Evolutionary conservation across 2,113 vertebrate species (phyloP).

Genomic region (Grus americana): DNA sequence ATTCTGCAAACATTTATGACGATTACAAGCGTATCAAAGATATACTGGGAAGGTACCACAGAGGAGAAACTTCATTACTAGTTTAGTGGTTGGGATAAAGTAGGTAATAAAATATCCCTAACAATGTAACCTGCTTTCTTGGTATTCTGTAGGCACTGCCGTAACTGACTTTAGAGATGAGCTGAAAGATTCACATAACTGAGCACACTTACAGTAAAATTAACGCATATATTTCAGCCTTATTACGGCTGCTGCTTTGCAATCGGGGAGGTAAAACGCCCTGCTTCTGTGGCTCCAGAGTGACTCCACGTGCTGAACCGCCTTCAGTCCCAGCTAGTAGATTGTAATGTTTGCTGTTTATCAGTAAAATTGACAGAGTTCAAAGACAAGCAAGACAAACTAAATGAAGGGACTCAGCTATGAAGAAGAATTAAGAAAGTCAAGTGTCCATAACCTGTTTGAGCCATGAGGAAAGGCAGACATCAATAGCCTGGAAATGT

Average conservation of each 20-base stretch:
- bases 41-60: neutral
- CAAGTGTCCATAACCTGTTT: neutral
- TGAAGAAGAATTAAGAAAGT: neutral
- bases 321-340: neutral
- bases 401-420: neutral
- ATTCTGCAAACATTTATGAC: neutral
- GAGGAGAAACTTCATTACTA: neutral
- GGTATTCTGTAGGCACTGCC: neutral
- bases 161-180: neutral
- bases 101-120: constrained; percentile 2
- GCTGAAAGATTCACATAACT: neutral
- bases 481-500: neutral
- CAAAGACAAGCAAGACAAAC: neutral
- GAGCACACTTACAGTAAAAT: neutral
- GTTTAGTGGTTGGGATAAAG: neutral
- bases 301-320: neutral
- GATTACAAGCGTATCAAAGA: neutral
- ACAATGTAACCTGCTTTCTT: neutral
- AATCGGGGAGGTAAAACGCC: neutral
- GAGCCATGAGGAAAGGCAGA: neutral
- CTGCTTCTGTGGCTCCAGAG: neutral
- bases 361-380: neutral
- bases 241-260: neutral
- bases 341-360: neutral
- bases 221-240: neutral